phyloP scores from a whole-genome alignment of 2,797 vertebrate species.

The Spheniscus humboldti region DNA sequence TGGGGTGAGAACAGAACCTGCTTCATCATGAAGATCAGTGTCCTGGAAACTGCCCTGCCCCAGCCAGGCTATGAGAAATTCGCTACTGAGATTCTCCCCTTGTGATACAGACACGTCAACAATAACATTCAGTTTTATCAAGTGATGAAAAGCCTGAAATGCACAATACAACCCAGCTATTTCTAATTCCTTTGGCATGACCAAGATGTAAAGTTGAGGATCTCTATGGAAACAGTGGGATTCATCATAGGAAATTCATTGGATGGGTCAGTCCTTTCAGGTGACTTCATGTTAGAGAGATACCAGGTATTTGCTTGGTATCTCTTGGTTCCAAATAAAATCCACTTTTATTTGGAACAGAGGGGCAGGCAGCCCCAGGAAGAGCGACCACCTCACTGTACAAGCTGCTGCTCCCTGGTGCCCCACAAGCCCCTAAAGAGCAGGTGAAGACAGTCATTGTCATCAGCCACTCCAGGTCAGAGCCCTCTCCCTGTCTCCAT shows the following conservation, averaged over 20 bases:
- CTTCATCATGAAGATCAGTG: not conserved
- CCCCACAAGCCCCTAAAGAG: not conserved
- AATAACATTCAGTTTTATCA: not conserved
- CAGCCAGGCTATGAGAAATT: not conserved
- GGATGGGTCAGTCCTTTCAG: not conserved
- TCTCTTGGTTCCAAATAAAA: too few relatives aligned
- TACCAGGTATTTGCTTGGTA: not conserved
- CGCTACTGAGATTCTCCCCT: not conserved
- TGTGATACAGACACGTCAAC: not conserved
- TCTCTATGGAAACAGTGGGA: constrained; percentile 18
- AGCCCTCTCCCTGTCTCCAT: not conserved
- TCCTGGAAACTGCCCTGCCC: not conserved
- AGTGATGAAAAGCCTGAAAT: not conserved
- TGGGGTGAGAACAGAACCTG: not conserved
- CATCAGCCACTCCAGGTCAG: not conserved
- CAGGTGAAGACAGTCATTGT: not conserved
- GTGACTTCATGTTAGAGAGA: not conserved
- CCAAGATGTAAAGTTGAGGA: not conserved
- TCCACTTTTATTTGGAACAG: not conserved
- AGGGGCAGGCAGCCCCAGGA: not conserved
- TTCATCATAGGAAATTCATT: not conserved
- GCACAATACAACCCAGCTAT: not conserved
- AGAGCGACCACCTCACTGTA: not conserved
- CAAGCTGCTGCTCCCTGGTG: not conserved
- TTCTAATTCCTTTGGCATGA: not conserved